Evolutionary conservation across 92 coral and sea anemone genomes (phyloP).

Genomic region (Porites cylindrica): DNA sequence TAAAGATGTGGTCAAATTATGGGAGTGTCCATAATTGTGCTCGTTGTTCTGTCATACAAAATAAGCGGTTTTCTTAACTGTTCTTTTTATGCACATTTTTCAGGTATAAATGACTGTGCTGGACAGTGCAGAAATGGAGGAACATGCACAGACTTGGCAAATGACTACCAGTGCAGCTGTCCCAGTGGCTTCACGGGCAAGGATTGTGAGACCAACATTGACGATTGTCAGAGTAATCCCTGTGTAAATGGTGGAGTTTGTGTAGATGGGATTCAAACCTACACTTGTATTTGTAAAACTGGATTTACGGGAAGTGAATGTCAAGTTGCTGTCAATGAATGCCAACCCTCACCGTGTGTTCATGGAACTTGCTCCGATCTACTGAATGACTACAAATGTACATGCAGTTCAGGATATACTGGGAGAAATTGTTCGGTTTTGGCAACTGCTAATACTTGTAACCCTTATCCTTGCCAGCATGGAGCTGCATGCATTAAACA

Average conservation of each 20-base stretch:
- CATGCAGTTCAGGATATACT: slow-evolving; percentile 74
- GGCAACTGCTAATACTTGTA: slow-evolving; percentile 50
- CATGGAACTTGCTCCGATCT: slow-evolving; percentile 87
- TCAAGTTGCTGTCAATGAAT: slow-evolving; percentile 73
- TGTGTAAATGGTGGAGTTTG: slow-evolving; percentile 95
- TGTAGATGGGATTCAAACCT: slow-evolving; percentile 69
- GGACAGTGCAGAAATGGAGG: slow-evolving; percentile 94
- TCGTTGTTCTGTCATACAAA: no score
- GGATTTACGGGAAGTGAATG: slow-evolving; percentile 88
- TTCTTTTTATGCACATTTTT: background rate
- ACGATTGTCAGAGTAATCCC: slow-evolving; percentile 79
- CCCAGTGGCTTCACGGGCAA: slow-evolving; percentile 76
- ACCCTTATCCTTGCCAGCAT: slow-evolving; percentile 84
- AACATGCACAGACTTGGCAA: slow-evolving; percentile 76
- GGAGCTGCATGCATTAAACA: slow-evolving; percentile 79
- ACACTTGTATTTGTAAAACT: slow-evolving; percentile 84
- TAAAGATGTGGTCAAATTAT: no score
- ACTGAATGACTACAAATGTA: slow-evolving; percentile 85
- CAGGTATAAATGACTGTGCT: slow-evolving; percentile 92
- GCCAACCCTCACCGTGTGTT: slow-evolving; percentile 86
- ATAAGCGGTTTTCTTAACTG: no score
- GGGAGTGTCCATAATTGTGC: no score
- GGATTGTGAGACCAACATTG: slow-evolving; percentile 75
- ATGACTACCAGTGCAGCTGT: slow-evolving; percentile 84
- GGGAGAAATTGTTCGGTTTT: slow-evolving; percentile 87